Base-by-base conservation (phyloP, 2,888 invertebrate species). In the Metalampra italica region DNA sequence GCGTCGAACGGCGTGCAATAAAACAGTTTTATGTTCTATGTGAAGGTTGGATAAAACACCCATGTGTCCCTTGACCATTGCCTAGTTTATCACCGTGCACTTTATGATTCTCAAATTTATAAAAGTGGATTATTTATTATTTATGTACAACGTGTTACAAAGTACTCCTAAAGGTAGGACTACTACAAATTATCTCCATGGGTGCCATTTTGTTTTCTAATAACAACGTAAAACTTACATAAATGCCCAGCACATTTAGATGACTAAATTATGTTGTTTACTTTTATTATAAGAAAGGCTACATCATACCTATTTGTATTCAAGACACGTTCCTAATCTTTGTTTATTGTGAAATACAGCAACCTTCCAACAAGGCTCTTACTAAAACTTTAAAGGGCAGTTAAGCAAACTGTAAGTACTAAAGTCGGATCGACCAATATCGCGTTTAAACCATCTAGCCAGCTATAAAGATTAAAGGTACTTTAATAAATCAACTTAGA, bases 51-150 rank as follows among this genome's bases (percentile, higher is more conserved):
- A 78, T 78, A 78, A 76, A 79, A 71, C 74, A 73, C 73, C 78
- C 75, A 64, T 72, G 73, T 75, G 71, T 66, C 66, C 71, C 71
- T 60, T 70, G 71, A 52, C 67, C 67, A 59, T 51, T 60, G 71
- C 56, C 71, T 73, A 70, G 60, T 85, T 85, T 83, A 82, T 73
- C 62, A 68, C 73, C 74, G 68, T 70, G 57, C 74, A 67, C 77
- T 88, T 88, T 87, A 87, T 76, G 82, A 77, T 80, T 78, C 77
- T 82, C 78, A 82, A 86, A 86, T 82, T 85, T 86, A 82, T 88
- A 81, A 85, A 83, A 82, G 71, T 71, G 65, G 57, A 61, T 51
- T 43, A 39, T 56, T 55, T 62, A 61, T 60, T 63, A 63, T 65
- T 62, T 62, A 60, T 54, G 50, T 49, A 52, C 3, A n/a, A n/a